Evolutionary conservation across 2,888 invertebrate species (phyloP), one percentile per base, ranked within the genome.

Genomic region (Campoplex nolae): DNA sequence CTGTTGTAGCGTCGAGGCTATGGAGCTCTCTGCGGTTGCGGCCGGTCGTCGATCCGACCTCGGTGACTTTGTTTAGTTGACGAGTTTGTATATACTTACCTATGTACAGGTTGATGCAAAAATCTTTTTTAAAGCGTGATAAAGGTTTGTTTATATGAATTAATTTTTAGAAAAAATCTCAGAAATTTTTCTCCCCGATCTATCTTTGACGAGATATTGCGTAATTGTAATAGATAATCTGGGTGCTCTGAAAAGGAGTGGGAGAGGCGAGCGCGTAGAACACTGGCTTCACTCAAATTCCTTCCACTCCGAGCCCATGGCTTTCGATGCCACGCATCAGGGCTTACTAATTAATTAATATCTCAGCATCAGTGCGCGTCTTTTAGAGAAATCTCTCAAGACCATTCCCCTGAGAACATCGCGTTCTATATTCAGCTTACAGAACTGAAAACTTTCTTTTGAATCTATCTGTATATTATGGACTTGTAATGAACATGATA

Each of bases 31-130:
- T 42, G 75, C 38, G 75, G 71, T 73, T 70, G 76, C 48, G 56
- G 28, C 38, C 56, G 67, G 58, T 86, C 83, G 86, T 83, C 86
- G 79, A 80, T 83, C 79, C 67, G 79, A 83, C 79, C 83, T 79
- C 74, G 74, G 32, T 51, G 73, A 82, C 85, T 82, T 67, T 62
- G 62, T 32, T 56, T 23, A 65, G 71, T 85, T 81, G 67, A 84
- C 84, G 65, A 81, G 23, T 74, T 23, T 32, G 67, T 35, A 23
- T 35, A 23, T 23, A 68, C 81, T 71, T 58, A 67, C 13, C 32
- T 16, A 62, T 62, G 32, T 32, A 62, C 32, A 62, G 58, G 13
- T 28, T 32, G 16, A 0, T 62, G 2, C 58, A 62, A 62, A 62
- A 16, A 9, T 58, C 48, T 28, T 11, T 11, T 0, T 28, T 7